phyloP scores from a whole-genome alignment of 2,888 invertebrate genomes.

The Holacanthella duospinosa region DNA sequence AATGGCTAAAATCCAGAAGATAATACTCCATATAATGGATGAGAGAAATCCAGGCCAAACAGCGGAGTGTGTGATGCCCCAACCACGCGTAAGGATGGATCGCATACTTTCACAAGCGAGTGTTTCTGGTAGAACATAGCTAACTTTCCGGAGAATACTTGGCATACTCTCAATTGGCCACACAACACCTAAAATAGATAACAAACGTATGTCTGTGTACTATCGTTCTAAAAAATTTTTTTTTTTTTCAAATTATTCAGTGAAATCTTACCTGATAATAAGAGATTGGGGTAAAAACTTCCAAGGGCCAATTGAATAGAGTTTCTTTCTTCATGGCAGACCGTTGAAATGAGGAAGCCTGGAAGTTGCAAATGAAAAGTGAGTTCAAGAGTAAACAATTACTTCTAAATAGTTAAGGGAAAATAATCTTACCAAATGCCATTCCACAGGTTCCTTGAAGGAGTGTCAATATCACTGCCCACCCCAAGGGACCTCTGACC shows the following conservation, averaged over 20 bases:
- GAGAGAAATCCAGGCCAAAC: slow-evolving; percentile 43
- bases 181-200: slow-evolving; percentile 67
- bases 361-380: slow-evolving; percentile 25
- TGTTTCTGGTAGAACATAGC: slow-evolving; percentile 44
- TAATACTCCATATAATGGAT: slow-evolving; percentile 35
- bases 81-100: slow-evolving; percentile 42
- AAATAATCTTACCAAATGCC: slow-evolving; percentile 72
- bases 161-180: slow-evolving; percentile 98
- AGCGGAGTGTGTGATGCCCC: slow-evolving; percentile 41
- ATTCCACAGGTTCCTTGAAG: slow-evolving; percentile 89
- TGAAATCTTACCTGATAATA: slow-evolving; percentile 61
- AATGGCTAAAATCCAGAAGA: slow-evolving; percentile 38
- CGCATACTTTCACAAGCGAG: slow-evolving; percentile 44
- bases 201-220: too few species aligned
- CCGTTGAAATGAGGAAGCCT: slow-evolving; percentile 83
- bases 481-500: slow-evolving; percentile 73
- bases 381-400: too few species aligned
- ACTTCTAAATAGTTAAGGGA: not conserved
- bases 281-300: slow-evolving; percentile 85
- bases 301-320: slow-evolving; percentile 87
- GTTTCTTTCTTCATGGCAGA: slow-evolving; percentile 82
- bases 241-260: not conserved
- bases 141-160: slow-evolving; percentile 54
- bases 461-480: slow-evolving; percentile 73
- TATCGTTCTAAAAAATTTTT: slow-evolving; percentile 13